Evolutionary conservation across 1,140 invertebrate species (phyloP).

Genomic region (Pachyrhynchus sulphureomaculatus): DNA sequence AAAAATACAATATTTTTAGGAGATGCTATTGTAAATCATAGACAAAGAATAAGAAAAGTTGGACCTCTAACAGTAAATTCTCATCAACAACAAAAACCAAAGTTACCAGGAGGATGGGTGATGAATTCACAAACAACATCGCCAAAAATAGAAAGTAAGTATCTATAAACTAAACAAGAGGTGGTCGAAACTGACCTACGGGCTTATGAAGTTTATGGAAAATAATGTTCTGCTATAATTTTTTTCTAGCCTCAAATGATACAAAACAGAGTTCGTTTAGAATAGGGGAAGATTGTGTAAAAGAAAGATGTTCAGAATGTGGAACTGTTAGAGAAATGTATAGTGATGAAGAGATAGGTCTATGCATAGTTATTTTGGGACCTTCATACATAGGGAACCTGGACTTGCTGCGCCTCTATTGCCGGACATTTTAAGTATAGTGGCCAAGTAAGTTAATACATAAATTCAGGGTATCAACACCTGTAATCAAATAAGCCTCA

Average conservation of each 20-base stretch:
- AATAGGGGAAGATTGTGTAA: conserved; percentile 71
- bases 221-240: no score
- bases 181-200: no score
- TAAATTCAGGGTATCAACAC: no score
- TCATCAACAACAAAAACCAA: conserved; percentile 52
- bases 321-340: conserved; percentile 87
- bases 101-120: conserved; percentile 48
- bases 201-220: no score
- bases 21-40: conserved; percentile 44
- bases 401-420: conserved; percentile 88
- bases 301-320: conserved; percentile 76
- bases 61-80: conserved; percentile 53
- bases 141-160: conserved; percentile 38
- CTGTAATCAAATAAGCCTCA: no score
- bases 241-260: conserved; percentile 37
- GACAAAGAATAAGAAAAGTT: conserved; percentile 52
- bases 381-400: conserved; percentile 95
- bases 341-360: conserved; percentile 93
- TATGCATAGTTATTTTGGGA: conserved; percentile 93
- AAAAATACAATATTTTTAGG: no score
- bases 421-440: conserved; percentile 86
- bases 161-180: neutral
- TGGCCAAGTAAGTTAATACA: conserved; percentile 81
- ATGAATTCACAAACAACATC: conserved; percentile 41
- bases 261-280: conserved; percentile 65